phyloP scores from a whole-genome alignment of 1,140 invertebrate genomes.

The Drosophila neocordata region DNA sequence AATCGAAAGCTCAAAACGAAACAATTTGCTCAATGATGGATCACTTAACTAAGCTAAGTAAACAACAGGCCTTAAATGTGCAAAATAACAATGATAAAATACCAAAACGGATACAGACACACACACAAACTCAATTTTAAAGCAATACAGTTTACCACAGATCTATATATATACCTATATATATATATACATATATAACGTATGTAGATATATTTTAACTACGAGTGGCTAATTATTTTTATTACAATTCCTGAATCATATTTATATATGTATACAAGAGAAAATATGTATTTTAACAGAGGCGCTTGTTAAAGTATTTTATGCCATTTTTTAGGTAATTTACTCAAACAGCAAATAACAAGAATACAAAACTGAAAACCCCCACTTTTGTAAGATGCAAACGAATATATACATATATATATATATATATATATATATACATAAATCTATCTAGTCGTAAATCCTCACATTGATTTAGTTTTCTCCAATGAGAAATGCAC shows the following conservation, averaged over 20 bases:
- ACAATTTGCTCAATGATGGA: constrained; percentile 59
- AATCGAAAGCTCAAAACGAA: constrained; percentile 34
- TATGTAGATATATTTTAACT: constrained; percentile 58
- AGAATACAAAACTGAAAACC: neutral
- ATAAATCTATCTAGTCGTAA: constrained; percentile 55
- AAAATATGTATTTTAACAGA: constrained; percentile 64
- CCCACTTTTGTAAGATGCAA: constrained; percentile 49
- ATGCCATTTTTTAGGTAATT: constrained; percentile 63
- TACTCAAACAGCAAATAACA: constrained; percentile 45
- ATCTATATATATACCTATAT: constrained; percentile 17
- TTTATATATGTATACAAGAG: constrained; percentile 27
- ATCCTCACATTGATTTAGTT: constrained; percentile 34
- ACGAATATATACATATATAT: neutral
- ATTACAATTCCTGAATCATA: constrained; percentile 38
- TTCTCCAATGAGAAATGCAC: constrained; percentile 30
- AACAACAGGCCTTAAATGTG: constrained; percentile 78
- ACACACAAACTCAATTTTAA: constrained; percentile 70
- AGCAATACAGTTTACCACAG: constrained; percentile 52
- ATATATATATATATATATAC: neutral
- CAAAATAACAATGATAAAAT: constrained; percentile 50
- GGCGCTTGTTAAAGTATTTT: constrained; percentile 68
- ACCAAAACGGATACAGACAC: neutral
- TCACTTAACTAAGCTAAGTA: constrained; percentile 45
- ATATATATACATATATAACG: constrained; percentile 26
- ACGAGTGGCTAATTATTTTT: constrained; percentile 59